These are phyloP conservation scores for Tigriopus japonicus DNA, from an alignment of 1,140 invertebrate species.

Conservation along the genomic window DNA sequence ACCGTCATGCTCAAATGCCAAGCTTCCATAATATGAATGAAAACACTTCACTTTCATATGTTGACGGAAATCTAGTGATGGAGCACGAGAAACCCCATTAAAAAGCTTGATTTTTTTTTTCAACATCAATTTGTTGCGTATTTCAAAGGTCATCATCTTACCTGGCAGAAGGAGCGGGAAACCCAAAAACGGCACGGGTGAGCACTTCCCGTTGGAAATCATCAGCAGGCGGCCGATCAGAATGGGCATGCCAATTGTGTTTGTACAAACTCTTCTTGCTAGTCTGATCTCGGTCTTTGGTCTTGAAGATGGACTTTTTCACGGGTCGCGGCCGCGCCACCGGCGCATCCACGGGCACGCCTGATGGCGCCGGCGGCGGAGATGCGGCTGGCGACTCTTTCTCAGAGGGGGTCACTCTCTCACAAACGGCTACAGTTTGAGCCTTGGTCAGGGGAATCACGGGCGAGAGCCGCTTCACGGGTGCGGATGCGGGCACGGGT, in stretches of 20 bases:
- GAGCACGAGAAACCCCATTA: too few relatives aligned
- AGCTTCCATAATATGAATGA: too few relatives aligned
- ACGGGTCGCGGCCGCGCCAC: neutral
- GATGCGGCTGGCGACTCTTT: neutral
- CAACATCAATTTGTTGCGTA: too few relatives aligned
- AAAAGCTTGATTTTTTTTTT: neutral
- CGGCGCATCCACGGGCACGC: neutral
- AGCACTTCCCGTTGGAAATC: neutral
- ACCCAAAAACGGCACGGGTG: neutral
- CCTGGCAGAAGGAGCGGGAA: neutral
- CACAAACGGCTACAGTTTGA: neutral
- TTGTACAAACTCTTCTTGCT: neutral
- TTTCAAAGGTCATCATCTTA: too few relatives aligned
- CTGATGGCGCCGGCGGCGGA: neutral
- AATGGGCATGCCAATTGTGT: neutral
- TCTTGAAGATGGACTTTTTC: constrained; percentile 11
- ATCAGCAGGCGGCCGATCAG: neutral
- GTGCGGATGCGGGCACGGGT: too few relatives aligned
- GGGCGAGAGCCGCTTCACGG: too few relatives aligned
- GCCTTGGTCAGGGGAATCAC: too few relatives aligned
- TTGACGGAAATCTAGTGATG: too few relatives aligned
- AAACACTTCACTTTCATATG: too few relatives aligned
- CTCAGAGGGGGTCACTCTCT: neutral
- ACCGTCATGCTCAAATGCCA: too few relatives aligned
- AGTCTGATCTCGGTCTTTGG: neutral